A percentile compares a stretch with the other conserved stretches of the same genome.
phyloP scores from a whole-genome alignment of 2,888 invertebrate species.

The Drosophila nigritarsus region DNA sequence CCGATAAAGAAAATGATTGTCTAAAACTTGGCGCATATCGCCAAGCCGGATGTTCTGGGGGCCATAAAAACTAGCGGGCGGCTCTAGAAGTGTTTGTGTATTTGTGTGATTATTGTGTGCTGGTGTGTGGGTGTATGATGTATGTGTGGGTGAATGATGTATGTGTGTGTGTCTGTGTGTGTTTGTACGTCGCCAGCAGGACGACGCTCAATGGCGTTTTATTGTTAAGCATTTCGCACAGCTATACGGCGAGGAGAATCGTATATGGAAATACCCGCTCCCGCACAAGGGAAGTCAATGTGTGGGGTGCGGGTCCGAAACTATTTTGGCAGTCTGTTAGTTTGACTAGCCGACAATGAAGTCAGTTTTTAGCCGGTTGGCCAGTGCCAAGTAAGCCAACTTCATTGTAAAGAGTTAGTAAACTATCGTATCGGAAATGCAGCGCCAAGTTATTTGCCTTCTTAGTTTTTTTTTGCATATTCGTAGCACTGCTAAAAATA shows the following conservation, averaged over 20 bases:
- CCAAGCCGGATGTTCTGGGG: slow-evolving; percentile 71
- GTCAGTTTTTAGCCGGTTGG: slow-evolving; percentile 72
- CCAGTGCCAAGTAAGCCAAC: slow-evolving; percentile 71
- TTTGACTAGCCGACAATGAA: slow-evolving; percentile 76
- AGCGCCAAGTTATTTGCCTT: slow-evolving; percentile 52
- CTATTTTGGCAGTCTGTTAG: slow-evolving; percentile 77
- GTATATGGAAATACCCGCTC: slow-evolving; percentile 47
- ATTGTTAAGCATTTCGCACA: slow-evolving; percentile 75
- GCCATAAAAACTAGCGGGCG: slow-evolving; percentile 76
- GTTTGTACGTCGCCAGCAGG: slow-evolving; percentile 59
- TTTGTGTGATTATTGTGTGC: slow-evolving; percentile 10
- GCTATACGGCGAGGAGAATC: slow-evolving; percentile 47
- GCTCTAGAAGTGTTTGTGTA: slow-evolving; percentile 14
- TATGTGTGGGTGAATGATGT: slow-evolving; percentile 1
- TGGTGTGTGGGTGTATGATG: slow-evolving; percentile 19
- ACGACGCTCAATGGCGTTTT: slow-evolving; percentile 73
- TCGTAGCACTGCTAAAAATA: slow-evolving; percentile 4
- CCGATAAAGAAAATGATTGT: slow-evolving; percentile 77
- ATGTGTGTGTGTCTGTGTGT: slow-evolving; percentile 13
- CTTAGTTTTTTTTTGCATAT: slow-evolving; percentile 41
- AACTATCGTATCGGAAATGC: slow-evolving; percentile 64
- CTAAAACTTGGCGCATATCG: slow-evolving; percentile 80
- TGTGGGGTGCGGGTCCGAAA: slow-evolving; percentile 23
- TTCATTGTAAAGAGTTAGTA: slow-evolving; percentile 72
- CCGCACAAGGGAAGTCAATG: background rate